Percentiles rank a stretch among this genome's conserved stretches.
These are phyloP conservation scores for Gila orcuttii DNA, from an alignment of 2,113 vertebrate species.

Conservation along the genomic window DNA sequence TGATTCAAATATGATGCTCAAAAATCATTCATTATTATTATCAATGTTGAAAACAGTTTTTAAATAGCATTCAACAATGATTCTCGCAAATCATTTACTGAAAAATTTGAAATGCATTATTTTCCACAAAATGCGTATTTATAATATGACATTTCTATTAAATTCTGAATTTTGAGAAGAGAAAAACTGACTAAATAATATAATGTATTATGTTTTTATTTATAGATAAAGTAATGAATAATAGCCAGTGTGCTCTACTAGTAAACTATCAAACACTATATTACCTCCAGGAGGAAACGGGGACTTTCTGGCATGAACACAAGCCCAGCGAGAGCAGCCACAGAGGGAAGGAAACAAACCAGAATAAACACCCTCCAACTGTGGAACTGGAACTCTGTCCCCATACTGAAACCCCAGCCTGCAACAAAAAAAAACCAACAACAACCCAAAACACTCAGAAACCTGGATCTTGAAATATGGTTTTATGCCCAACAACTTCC, in stretches of 20 bases:
- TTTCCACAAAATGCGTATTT: no score
- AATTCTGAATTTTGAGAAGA: no score
- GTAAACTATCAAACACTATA: neutral
- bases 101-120: no score
- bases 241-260: neutral
- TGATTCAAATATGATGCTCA: no score
- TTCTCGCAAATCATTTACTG: no score
- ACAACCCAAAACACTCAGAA: neutral
- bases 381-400: conserved; percentile 90
- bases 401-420: conserved; percentile 98
- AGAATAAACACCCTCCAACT: conserved; percentile 96
- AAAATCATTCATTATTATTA: no score
- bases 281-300: conserved; percentile 94
- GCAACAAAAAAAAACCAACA: neutral
- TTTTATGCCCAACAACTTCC: neutral
- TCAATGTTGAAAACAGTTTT: no score
- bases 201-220: no score
- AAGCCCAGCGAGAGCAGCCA: conserved; percentile 85
- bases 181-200: no score
- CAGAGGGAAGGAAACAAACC: conserved; percentile 87
- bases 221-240: no score
- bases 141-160: no score
- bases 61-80: no score
- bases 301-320: conserved; percentile 98
- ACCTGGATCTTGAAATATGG: neutral